Evolutionary conservation across 2,113 vertebrate genomes (phyloP), one percentile per base, ranked within the genome.

Genomic region (Picathartes gymnocephalus): DNA sequence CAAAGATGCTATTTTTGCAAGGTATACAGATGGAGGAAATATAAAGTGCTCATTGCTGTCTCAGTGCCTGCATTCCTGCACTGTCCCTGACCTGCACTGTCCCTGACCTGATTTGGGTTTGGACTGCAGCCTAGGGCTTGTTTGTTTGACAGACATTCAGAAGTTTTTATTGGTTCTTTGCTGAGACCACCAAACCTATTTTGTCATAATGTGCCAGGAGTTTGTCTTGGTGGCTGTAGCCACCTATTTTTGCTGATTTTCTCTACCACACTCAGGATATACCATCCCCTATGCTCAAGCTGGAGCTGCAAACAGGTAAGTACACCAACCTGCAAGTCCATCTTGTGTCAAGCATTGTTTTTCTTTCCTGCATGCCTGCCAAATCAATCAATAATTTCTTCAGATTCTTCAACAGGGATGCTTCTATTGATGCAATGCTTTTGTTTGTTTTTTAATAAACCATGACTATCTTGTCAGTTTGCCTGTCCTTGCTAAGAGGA

Each of bases 1-100:
- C 92, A 97, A 96, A 96, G 82, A 89, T 56, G 57, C 92, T 97
- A 97, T 97, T 97, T 98, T 97, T 97, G 91, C 64, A 88, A 91
- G 48, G 87, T 62, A 87, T 92, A 90, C 81, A 86, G 76, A 89
- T 91, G 96, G 92, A 93, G 94, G 89, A 98, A 97, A 94, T 89
- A 58, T 19, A 72, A 84, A 64, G 91, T 92, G 84, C 81, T 96
- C 93, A 37, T 77, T 91, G 87, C 82, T 94, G 73, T 45, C 90
- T 93, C 60, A 42, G 33, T 56, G 93, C 66, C 91, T 94, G 88
- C 91, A 92, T 80, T 81, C 88, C 20, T 76, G 77, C 51, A 78
- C 91, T 89, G 95, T 87, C 93, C 90, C 68, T 89, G 92, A 88
- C 95, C 96, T 88, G 64, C 51, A 78, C 91, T 89, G 95, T 87